Conservation (phyloP, 2,113 vertebrate species). For the Albula goreensis region DNA sequence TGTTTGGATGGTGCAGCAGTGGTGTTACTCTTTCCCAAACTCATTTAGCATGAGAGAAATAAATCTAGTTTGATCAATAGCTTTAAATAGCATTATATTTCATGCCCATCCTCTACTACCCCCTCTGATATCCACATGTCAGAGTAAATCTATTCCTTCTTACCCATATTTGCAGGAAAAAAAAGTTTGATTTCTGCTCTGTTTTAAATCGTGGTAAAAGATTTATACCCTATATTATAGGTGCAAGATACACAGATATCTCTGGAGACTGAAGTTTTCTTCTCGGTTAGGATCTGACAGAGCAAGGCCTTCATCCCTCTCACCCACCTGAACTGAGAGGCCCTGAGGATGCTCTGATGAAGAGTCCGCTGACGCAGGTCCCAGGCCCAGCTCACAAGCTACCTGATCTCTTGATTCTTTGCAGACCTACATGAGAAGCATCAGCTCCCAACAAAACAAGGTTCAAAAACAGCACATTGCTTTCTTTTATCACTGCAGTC, state of each 20-base stretch:
- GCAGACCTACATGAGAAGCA: not conserved
- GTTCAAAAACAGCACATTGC: not conserved
- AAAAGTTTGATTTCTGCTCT: constrained; percentile 6
- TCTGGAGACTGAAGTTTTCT: constrained; percentile 6
- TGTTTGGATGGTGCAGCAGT: not conserved
- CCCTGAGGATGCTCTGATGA: not conserved
- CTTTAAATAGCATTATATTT: constrained; percentile 11
- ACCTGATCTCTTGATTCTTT: not conserved
- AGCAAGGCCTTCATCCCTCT: not conserved
- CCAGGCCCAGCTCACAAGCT: not conserved
- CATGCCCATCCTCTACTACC: not conserved
- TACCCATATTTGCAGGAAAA: not conserved
- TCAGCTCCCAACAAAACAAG: not conserved
- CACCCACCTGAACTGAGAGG: not conserved
- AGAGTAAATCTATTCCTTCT: not conserved
- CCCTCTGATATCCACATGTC: not conserved
- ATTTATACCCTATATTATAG: constrained; percentile 12
- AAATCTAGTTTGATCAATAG: constrained; percentile 24
- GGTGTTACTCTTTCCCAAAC: not conserved
- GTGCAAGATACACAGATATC: constrained; percentile 1
- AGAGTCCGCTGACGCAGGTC: not conserved
- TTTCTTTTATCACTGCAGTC: not conserved
- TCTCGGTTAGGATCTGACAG: not conserved
- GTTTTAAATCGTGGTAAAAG: constrained; percentile 1
- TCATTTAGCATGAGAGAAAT: not conserved